Percentiles rank a stretch among this genome's conserved stretches.
phyloP scores from a whole-genome alignment of 2,797 vertebrate species.

The Phataginus tricuspis region DNA sequence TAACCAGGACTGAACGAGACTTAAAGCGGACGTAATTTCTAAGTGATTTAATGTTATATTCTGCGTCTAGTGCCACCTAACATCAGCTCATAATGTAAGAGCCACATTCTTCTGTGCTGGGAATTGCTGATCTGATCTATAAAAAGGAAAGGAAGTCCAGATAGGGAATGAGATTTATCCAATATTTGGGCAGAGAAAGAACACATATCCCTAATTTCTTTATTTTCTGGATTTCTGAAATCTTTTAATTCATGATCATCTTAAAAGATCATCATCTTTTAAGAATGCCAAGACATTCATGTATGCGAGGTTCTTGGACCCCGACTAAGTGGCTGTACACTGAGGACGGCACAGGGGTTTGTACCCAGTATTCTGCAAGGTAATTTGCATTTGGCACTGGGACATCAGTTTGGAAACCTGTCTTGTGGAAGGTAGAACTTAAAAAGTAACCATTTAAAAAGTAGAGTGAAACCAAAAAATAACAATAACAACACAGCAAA shows the following conservation, averaged over 20 bases:
- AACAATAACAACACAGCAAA: not conserved
- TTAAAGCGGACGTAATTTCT: not conserved
- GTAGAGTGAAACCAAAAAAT: no score
- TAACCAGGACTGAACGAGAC: not conserved
- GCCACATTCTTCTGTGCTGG: not conserved
- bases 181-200: not conserved
- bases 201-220: no score
- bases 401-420: no score
- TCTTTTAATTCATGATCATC: rapidly evolving
- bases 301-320: not conserved
- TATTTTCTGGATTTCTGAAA: not conserved
- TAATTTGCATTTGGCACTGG: rapidly evolving
- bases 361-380: not conserved
- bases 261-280: not conserved
- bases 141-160: not conserved
- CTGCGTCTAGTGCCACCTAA: not conserved
- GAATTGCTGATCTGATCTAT: not conserved
- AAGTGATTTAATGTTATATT: not conserved
- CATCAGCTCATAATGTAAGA: not conserved
- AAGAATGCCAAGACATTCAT: not conserved
- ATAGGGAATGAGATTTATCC: no score
- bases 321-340: rapidly evolving
- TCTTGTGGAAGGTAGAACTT: not conserved
- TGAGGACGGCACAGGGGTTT: rapidly evolving
- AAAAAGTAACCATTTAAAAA: not conserved